Base-by-base conservation (phyloP, 2,888 invertebrate genomes). In the Axea sp. region DNA sequence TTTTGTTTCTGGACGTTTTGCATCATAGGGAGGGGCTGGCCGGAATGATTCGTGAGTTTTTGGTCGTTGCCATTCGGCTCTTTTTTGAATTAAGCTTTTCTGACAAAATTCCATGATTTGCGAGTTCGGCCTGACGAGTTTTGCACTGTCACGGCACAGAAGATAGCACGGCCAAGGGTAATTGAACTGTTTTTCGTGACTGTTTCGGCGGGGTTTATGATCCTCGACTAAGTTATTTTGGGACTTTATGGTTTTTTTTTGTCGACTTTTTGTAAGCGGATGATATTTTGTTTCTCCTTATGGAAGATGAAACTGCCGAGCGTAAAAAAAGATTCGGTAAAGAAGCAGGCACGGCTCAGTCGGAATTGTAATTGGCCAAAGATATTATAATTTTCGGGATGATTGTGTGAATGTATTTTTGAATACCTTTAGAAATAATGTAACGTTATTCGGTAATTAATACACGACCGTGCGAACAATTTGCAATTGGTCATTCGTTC, bases 121-220 rank as follows among this genome's bases (percentile, higher is more conserved):
- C 71, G 49, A 47, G 47, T 62, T 62, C 26, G 9, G 31, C 6
- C 12, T 22, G 15, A n/a, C 19, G 39, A 5, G 12, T 37, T 71
- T 33, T 41, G 62, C 62, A 33, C 7, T 33, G 71, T 71, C 55
- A 71, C 49, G 49, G 31, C 22, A 19, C 37, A 26, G 11, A 19
- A 33, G 19, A 33, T 12, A 17, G 24, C 51, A 30, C 28, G 14
- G 60, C 24, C 5, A 7, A 37, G 9, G 45, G 69, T 69, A 69
- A 69, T 69, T 60, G 69, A 69, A 69, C 69, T 69, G 60, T 69
- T 69, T 60, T 60, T 69, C 69, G 37, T 37, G 2, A 11, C 11
- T 9, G 26, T 15, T 41, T 53, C 31, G 26, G 9, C 33, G 22
- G n/a, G 31, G 53, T 69, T 69, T 53, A 69, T 69, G 43, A 69